Evolutionary conservation across 1,140 invertebrate genomes (phyloP), one percentile per base, ranked within the genome.

Genomic region (Neuroterus valhalla): DNA sequence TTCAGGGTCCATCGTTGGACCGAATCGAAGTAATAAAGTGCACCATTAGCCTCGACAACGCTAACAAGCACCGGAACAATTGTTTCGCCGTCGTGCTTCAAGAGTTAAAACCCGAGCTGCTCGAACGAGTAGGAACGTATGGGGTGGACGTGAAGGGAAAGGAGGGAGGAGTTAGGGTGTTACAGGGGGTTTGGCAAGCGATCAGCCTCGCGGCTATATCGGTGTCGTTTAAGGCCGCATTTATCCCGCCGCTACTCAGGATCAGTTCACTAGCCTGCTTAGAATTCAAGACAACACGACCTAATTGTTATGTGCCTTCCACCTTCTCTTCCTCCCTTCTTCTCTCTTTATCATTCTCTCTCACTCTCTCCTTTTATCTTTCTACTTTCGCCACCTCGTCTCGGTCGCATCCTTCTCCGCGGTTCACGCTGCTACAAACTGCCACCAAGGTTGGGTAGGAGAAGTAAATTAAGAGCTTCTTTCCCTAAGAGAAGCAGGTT

Each of bases 281-380:
- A 89, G 87, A 89, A 89, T 89, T 89, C 87, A 89, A 88, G 86
- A 88, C 87, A 88, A 88, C 88, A 82, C 88, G 86, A 88, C 87
- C 87, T 89, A 89, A 89, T 89, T 89, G 87, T 89, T 89, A 88
- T 87, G 85, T 85, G 86, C 83, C 78, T 85, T 80, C 78, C 76
- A 72, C 74, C 78, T 77, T 76, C 71, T 70, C 72, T 75, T 79
- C 72, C 72, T 82, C 73, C 76, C 75, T 73, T 78, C 68, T 72
- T 45, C 79, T 46, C 62, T 76, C 21, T 50, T 21, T 45, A 31
- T 45, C 31, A n/a, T 17, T 50, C 31, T 11, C 55, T 26, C 48
- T 55, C 12, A 69, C 75, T 44, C 23, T 11, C 70, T 48, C 46
- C 17, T 52, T 31, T 78, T 68, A 70, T 77, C 68, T 76, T 75